These are phyloP conservation scores for Phymatocera aterrima DNA, from an alignment of 2,888 invertebrate species.

Conservation along the genomic window DNA sequence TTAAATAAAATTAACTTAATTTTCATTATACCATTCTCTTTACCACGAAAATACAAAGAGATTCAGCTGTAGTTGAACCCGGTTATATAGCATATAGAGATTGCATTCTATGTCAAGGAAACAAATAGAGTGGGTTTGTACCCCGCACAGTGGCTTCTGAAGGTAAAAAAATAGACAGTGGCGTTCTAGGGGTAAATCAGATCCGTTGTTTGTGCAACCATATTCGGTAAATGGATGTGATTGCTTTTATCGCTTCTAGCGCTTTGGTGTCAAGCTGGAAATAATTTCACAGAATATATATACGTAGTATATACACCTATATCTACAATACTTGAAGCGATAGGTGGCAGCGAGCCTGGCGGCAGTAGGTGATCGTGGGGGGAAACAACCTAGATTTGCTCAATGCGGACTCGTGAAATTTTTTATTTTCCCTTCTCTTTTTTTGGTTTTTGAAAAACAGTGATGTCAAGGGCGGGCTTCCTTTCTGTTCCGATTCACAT, in stretches of 20 bases:
- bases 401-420: not conserved
- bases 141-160: too few species aligned
- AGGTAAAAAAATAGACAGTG: too few species aligned
- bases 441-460: conserved; percentile 12
- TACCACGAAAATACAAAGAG: too few species aligned
- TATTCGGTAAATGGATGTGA: not conserved
- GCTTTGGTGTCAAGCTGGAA: conserved; percentile 12
- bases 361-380: not conserved
- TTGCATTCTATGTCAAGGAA: too few species aligned
- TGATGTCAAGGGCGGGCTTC: not conserved
- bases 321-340: conserved; percentile 18
- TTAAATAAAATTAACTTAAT: too few species aligned
- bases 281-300: conserved; percentile 26
- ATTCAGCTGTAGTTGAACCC: too few species aligned
- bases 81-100: too few species aligned
- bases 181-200: not conserved
- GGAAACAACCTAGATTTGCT: conserved; percentile 26
- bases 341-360: conserved; percentile 18
- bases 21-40: too few species aligned
- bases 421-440: too few species aligned
- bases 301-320: too few species aligned
- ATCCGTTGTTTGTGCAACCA: not conserved
- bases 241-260: conserved; percentile 27
- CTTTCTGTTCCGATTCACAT: conserved; percentile 7
- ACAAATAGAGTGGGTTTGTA: too few species aligned